Evolutionary conservation across 1,140 invertebrate genomes (phyloP).

Genomic region (Diuraphis noxia): DNA sequence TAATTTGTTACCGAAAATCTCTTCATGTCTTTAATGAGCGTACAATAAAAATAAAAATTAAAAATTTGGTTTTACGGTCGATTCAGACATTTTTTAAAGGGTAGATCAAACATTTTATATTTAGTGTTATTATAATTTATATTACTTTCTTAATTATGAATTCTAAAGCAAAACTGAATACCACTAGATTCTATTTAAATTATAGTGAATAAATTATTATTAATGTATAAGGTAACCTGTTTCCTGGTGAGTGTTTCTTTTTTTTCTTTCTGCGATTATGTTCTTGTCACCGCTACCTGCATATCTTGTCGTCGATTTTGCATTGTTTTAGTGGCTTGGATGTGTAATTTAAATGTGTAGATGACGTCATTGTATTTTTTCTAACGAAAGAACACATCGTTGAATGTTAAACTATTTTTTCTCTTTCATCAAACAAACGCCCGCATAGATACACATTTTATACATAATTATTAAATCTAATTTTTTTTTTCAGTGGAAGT

Average conservation of each 20-base stretch:
- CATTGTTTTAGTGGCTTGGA: background rate
- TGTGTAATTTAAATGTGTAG: background rate
- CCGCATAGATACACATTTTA: background rate
- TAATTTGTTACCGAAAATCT: conserved; percentile 14
- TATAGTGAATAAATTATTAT: conserved; percentile 3
- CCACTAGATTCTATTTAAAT: background rate
- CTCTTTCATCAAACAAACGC: background rate
- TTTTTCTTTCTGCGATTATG: background rate
- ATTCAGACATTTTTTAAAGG: background rate
- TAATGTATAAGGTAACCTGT: background rate
- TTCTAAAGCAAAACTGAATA: background rate
- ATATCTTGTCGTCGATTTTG: background rate
- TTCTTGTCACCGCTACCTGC: conserved; percentile 1
- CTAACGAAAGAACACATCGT: background rate
- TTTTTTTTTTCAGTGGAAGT: conserved; percentile 71
- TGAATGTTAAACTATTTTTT: conserved; percentile 8
- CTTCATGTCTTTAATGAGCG: background rate
- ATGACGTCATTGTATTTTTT: conserved; percentile 25
- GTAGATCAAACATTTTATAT: background rate
- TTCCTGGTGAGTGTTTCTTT: background rate
- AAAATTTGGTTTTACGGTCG: background rate
- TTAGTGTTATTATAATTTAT: background rate
- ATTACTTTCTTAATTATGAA: background rate
- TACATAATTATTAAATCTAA: background rate
- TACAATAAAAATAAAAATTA: background rate